Percentiles rank a stretch among this genome's conserved stretches.
Conservation (phyloP, 2,797 vertebrate species). For the Leucoraja ocellata region DNA sequence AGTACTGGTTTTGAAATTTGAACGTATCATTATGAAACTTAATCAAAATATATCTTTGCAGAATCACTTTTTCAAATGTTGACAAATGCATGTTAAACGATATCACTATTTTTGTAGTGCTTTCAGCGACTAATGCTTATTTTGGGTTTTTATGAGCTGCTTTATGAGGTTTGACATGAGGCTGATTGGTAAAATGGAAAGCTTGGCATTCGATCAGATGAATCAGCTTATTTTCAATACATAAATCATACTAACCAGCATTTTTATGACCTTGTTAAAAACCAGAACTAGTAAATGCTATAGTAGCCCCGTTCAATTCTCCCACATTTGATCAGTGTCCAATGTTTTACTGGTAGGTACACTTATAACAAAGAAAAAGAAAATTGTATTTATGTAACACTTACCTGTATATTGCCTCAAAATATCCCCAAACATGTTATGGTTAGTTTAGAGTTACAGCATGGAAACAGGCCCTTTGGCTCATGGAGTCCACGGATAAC, state of each 20-base stretch:
- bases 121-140: neutral
- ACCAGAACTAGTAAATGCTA: conserved; percentile 37
- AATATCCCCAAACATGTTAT: too few relatives aligned
- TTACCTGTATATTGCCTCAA: neutral
- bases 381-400: neutral
- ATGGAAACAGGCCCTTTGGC: too few relatives aligned
- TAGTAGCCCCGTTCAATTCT: neutral
- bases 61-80: neutral
- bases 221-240: conserved; percentile 24
- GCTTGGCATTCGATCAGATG: conserved; percentile 36
- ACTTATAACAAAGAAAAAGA: neutral
- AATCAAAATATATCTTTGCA: neutral
- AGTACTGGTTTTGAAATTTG: conserved; percentile 9
- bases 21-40: conserved; percentile 1
- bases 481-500: too few relatives aligned
- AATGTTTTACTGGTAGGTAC: neutral
- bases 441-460: too few relatives aligned
- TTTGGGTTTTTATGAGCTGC: neutral
- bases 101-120: neutral
- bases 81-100: neutral
- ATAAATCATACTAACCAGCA: conserved; percentile 39
- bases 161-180: neutral
- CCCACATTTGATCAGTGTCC: neutral
- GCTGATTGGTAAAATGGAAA: neutral
- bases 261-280: conserved; percentile 41